Base-by-base conservation (phyloP, 2,888 invertebrate genomes). In the Thymelicus sylvestris region DNA sequence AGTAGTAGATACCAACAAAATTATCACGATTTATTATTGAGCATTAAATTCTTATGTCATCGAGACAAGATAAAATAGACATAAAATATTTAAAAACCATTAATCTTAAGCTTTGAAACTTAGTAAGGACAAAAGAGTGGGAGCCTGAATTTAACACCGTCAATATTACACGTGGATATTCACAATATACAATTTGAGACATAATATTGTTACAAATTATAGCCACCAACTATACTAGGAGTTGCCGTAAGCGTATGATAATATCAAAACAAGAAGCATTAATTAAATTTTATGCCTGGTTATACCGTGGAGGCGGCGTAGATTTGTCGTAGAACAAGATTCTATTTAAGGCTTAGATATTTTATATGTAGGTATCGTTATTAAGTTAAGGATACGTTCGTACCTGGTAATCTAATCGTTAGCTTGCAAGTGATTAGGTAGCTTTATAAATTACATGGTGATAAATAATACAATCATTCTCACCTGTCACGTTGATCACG, bases 401-500 rank as follows among this genome's bases (percentile, higher is more conserved):
- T 69, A 69, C 66, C 73, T 15, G 24, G 7, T 24, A 52, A 52
- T 52, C 55, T 52, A 52, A 52, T 50, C 50, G 50, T n/a, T 50
- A 50, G 10, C 10, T 55, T 24, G 7, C 12, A 24, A 55, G 55
- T 55, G 12, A 55, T 38, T 47, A 12, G 31, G 12, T 64, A 15
- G 12, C 12, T 19, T 44, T 52, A 48, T 64, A 41, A 39, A 8
- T 57, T 64, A 48, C 39, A 13, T 57, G 15, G 63, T 41, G 61
- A 59, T 41, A n/a, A 13, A 50, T 41, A 10, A 50, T 7, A 13
- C 5, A 13, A n/a, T 50, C 7, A 38, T 47, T 79, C 90, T 88
- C 77, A 95, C 95, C 95, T 83, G 85, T 94, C 88, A 80, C 93
- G 84, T 74, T 88, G 86, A 77, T 91, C 92, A 77, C 93, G 92